Conservation (phyloP, 2,888 invertebrate genomes). For the Ramazzottius varieornatus region DNA sequence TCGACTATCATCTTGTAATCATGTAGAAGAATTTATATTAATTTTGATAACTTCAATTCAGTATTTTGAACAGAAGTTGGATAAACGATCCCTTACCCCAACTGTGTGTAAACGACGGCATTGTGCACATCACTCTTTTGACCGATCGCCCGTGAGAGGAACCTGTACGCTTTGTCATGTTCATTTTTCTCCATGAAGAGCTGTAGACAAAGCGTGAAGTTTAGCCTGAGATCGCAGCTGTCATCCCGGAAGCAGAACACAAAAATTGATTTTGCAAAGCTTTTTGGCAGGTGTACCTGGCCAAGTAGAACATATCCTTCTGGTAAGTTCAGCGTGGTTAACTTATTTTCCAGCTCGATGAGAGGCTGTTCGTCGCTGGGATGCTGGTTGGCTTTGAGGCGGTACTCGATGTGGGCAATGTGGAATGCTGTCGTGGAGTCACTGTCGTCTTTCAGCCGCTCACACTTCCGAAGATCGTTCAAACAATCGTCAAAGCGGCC, state of each 20-base stretch:
- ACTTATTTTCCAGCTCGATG: not conserved
- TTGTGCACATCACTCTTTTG: not conserved
- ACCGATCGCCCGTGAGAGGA: not conserved
- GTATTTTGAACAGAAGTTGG: too few species aligned
- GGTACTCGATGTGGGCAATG: constrained; percentile 1
- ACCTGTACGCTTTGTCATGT: not conserved
- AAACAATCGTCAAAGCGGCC: not conserved
- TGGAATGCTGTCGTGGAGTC: not conserved
- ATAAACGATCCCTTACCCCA: too few species aligned
- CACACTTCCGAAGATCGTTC: not conserved
- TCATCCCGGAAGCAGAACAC: too few species aligned
- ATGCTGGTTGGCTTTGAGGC: not conserved
- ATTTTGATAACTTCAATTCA: too few species aligned
- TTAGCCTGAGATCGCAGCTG: too few species aligned
- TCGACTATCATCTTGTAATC: too few species aligned
- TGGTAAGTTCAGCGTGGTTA: not conserved
- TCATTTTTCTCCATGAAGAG: not conserved
- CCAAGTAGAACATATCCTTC: not conserved
- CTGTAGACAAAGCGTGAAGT: too few species aligned
- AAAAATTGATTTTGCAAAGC: too few species aligned
- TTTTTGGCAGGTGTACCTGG: too few species aligned
- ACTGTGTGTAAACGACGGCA: not conserved
- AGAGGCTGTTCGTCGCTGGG: not conserved
- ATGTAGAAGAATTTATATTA: too few species aligned
- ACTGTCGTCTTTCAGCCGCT: not conserved